Conservation (phyloP, 2,888 invertebrate species). For the Hirtodrosophila trivittata region DNA sequence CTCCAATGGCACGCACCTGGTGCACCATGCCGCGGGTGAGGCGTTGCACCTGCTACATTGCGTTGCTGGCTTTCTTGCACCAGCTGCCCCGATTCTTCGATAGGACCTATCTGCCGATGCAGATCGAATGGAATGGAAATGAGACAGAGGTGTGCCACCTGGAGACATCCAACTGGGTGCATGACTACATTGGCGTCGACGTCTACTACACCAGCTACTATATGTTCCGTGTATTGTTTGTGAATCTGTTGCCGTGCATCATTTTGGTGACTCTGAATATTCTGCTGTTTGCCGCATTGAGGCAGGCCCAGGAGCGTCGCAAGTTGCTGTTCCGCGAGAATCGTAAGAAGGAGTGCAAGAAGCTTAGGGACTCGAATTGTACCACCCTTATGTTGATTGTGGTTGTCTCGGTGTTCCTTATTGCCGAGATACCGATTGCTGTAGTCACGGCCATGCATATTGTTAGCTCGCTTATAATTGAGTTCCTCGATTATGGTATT, state of each 20-base stretch:
- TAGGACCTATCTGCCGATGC: conserved; percentile 86
- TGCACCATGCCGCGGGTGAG: conserved; percentile 89
- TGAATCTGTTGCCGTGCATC: conserved; percentile 95
- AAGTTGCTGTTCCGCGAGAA: conserved; percentile 91
- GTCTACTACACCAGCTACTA: conserved; percentile 92
- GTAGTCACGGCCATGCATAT: conserved; percentile 93
- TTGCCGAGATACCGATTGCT: conserved; percentile 93
- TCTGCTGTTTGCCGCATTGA: conserved; percentile 93
- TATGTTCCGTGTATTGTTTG: conserved; percentile 94
- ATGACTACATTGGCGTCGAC: conserved; percentile 87
- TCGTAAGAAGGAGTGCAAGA: conserved; percentile 91
- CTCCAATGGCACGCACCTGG: conserved; percentile 93
- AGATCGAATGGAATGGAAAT: conserved; percentile 88
- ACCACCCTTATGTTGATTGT: conserved; percentile 95
- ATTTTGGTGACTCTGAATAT: conserved; percentile 94
- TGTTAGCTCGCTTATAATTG: conserved; percentile 89
- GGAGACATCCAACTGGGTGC: conserved; percentile 89
- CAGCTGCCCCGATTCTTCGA: conserved; percentile 94
- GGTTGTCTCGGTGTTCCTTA: conserved; percentile 92
- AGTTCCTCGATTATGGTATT: conserved; percentile 90
- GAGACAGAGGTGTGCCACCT: conserved; percentile 88
- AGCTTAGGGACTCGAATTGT: conserved; percentile 90
- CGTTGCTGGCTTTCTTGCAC: conserved; percentile 90
- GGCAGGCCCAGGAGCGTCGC: conserved; percentile 91
- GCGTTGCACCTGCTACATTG: conserved; percentile 91